Evolutionary conservation across 64 coral and sea anemone species (phyloP).

Genomic region (Catalaphyllia jardinei): DNA sequence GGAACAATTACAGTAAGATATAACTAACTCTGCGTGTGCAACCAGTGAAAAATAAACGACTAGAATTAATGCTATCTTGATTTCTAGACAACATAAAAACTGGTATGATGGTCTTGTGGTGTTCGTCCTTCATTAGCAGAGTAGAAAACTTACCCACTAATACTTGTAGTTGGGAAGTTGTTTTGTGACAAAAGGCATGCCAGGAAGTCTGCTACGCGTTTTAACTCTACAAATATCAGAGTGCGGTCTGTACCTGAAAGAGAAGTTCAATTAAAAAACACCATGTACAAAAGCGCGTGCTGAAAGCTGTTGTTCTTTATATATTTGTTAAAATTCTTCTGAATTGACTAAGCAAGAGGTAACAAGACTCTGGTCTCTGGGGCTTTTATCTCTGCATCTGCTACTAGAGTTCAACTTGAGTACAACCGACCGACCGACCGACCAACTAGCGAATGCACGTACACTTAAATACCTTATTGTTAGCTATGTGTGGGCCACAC

Average conservation of each 20-base stretch:
- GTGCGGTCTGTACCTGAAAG: slow-evolving; percentile 83
- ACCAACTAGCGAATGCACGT: too few species aligned
- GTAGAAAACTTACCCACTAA: slow-evolving; percentile 68
- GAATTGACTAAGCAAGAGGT: too few species aligned
- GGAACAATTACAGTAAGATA: not conserved
- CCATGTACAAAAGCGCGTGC: too few species aligned
- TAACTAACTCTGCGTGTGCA: not conserved
- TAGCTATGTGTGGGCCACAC: too few species aligned
- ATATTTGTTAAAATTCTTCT: too few species aligned
- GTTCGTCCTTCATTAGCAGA: not conserved
- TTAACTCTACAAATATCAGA: slow-evolving; percentile 94
- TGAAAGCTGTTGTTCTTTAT: too few species aligned
- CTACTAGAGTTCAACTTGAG: too few species aligned
- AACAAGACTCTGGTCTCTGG: too few species aligned
- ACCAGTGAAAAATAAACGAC: not conserved
- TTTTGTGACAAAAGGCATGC: slow-evolving; percentile 78
- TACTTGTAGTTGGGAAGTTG: slow-evolving; percentile 91
- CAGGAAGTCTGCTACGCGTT: slow-evolving; percentile 90
- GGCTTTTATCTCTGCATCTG: too few species aligned
- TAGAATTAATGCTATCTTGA: too few species aligned
- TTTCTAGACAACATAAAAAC: not conserved
- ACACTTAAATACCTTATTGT: too few species aligned
- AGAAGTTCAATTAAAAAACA: not conserved
- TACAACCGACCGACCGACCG: too few species aligned
- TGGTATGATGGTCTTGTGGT: not conserved